Base-by-base conservation (phyloP, 2,113 vertebrate genomes). In the Zingel zingel region DNA sequence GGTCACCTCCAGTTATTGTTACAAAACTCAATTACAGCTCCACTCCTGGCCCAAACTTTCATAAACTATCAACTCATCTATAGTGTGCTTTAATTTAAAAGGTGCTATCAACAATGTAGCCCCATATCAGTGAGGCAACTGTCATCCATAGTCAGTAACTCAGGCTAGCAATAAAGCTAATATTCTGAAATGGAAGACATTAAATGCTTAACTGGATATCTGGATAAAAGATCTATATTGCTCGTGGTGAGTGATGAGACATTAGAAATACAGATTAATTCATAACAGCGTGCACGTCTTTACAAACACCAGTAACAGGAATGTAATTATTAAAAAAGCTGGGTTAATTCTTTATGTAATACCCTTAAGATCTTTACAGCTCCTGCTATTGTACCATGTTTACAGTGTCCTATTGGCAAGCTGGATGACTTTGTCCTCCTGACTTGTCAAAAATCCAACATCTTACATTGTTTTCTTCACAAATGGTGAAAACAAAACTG, bases 171-270 rank as follows among this genome's bases (percentile, higher is more conserved):
- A 82, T 67, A 86, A 72, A 66, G 70, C 61, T 23, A 82, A 74
- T 64, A 79, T 78, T 79, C 77, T 86, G 21, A 88, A 86, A 82
- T 91, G 92, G 90, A 93, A 92, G 92, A 93, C 90, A 51, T 73
- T 79, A 71, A 81, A 88, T 87, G 64, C 84, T 90, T 66, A 61
- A 81, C 18, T 50, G 71, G 74, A 45, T 50, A 33, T 33, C 30
- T 33, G 30, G 30, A 33, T 33, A 33, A 33, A 57, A 78, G 25
- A 74, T 63, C 67, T 36, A 56, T 90, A 91, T 91, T 90, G 86
- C 83, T 90, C 0, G 23, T 57, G 47, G 47, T 61, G 39, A 81
- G 64, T 69, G 63, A 87, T 50, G 43, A 86, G 16, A 77, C 27
- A 54, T 79, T 65, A 81, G 59, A 88, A 87, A 88, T 68, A 71